Conservation (phyloP, 2,797 vertebrate species). For the Sorex maritimensis region DNA sequence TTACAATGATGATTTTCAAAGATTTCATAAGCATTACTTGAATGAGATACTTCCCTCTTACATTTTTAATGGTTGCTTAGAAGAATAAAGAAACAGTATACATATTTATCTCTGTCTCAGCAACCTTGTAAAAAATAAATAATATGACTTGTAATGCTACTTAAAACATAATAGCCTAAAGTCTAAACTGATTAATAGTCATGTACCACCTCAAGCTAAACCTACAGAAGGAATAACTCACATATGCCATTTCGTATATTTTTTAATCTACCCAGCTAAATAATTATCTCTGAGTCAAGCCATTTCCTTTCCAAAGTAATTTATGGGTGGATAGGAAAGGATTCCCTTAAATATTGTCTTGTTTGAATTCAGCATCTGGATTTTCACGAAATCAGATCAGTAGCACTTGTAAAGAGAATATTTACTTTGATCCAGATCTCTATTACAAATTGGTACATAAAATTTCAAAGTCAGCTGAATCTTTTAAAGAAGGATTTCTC, state of each 20-base stretch:
- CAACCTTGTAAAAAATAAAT: not conserved
- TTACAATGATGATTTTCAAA: not conserved
- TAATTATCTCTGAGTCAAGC: not conserved
- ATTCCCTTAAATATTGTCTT: not conserved
- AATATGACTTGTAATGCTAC: not conserved
- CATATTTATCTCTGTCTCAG: not conserved
- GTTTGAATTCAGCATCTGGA: not conserved
- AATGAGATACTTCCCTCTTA: not conserved
- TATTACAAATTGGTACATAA: constrained; percentile 35
- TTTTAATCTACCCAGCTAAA: constrained; percentile 13
- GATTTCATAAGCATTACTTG: constrained; percentile 19
- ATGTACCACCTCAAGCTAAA: not conserved
- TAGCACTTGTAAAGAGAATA: not conserved
- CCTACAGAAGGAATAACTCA: not conserved
- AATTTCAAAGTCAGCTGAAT: constrained; percentile 56
- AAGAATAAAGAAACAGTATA: not conserved
- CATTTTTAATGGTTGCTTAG: not conserved
- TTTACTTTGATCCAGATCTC: not conserved
- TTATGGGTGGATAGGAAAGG: not conserved
- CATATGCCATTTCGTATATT: not conserved
- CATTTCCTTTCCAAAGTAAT: not conserved
- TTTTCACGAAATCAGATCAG: not conserved
- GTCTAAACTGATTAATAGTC: not conserved
- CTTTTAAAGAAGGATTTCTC: not conserved
- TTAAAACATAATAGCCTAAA: not conserved